Conservation (phyloP, 2,888 invertebrate species). For the Andrena trimmerana region DNA sequence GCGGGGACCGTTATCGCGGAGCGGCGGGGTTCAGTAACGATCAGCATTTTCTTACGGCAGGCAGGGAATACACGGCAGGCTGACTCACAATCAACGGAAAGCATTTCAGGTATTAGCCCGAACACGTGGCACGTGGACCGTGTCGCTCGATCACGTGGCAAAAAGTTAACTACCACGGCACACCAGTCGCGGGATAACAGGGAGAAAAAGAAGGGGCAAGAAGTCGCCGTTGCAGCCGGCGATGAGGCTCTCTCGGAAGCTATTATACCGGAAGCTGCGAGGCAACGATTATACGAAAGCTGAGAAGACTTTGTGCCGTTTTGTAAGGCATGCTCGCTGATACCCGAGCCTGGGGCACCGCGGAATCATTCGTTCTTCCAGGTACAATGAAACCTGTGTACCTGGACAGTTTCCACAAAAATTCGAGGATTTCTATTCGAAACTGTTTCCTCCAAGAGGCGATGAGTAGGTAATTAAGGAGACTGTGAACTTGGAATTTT, state of each 20-base stretch:
- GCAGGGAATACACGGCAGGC: conserved; percentile 31
- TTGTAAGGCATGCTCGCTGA: conserved; percentile 37
- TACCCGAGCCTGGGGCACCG: conserved; percentile 33
- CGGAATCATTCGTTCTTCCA: neutral
- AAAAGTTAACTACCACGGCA: conserved; percentile 66
- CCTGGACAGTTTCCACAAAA: neutral
- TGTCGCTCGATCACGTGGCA: conserved; percentile 70
- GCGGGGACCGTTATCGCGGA: conserved; percentile 48
- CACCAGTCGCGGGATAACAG: conserved; percentile 44
- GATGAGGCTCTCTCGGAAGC: conserved; percentile 53
- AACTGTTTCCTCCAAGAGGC: too few relatives aligned
- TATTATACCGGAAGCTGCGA: conserved; percentile 71
- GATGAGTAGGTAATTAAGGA: too few relatives aligned
- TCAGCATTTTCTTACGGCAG: conserved; percentile 53
- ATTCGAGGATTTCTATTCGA: neutral
- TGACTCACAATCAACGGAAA: conserved; percentile 64
- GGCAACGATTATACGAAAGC: conserved; percentile 23
- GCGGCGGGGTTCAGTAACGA: conserved; percentile 53
- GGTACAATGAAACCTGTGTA: neutral
- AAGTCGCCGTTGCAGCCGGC: conserved; percentile 45
- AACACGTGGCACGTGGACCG: conserved; percentile 74
- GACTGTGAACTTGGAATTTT: too few relatives aligned
- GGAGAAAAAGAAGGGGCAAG: conserved; percentile 49
- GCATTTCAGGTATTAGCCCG: conserved; percentile 71
- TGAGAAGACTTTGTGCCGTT: conserved; percentile 55